Evolutionary conservation across 2,113 vertebrate genomes (phyloP).

Genomic region (Ceuthmochares aereus): DNA sequence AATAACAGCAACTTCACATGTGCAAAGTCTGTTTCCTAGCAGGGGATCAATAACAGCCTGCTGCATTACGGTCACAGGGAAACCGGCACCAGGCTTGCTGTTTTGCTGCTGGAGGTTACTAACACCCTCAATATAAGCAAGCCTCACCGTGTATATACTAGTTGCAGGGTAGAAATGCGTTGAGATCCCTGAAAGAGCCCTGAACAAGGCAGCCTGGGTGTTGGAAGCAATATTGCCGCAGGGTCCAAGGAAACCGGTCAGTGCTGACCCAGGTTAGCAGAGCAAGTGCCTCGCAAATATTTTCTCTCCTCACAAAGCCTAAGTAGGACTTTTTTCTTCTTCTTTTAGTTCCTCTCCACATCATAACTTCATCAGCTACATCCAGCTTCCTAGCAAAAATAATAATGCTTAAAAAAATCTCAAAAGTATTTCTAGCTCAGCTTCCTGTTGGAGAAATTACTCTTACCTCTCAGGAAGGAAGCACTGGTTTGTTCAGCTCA

Average conservation of each 20-base stretch:
- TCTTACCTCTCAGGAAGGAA: neutral
- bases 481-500: neutral
- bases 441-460: neutral
- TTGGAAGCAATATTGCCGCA: neutral
- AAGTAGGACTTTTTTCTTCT: neutral
- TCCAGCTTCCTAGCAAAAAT: neutral
- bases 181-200: neutral
- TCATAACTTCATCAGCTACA: neutral
- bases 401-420: neutral
- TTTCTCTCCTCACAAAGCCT: neutral
- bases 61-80: neutral
- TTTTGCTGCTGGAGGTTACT: neutral
- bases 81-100: neutral
- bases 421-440: neutral
- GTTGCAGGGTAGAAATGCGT: neutral
- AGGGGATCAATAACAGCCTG: conserved; percentile 23
- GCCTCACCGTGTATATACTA: too few relatives aligned
- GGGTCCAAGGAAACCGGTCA: neutral
- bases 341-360: neutral
- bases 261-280: neutral
- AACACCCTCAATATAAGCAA: neutral
- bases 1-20: neutral
- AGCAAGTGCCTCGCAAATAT: neutral
- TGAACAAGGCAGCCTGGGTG: neutral
- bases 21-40: conserved; percentile 9